Conservation (phyloP, 2,113 vertebrate species). For the Pelvicachromis taeniatus region DNA sequence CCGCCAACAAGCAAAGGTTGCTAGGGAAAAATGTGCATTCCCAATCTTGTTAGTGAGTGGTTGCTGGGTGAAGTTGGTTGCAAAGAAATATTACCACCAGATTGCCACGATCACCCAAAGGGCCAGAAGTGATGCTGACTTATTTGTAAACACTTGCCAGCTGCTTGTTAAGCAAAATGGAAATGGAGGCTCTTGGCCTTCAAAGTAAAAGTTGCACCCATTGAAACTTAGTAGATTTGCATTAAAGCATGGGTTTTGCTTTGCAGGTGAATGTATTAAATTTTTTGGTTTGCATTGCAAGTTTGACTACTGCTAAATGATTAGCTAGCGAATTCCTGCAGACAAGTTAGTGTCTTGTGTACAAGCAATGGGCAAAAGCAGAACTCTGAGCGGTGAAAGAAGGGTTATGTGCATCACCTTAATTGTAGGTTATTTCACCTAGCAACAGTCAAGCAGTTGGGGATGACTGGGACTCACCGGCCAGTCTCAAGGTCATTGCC, state of each 20-base stretch:
- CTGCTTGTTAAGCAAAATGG: background rate
- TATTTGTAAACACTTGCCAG: background rate
- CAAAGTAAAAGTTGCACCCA: background rate
- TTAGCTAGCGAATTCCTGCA: background rate
- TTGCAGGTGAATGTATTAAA: background rate
- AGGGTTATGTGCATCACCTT: background rate
- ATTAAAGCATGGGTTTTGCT: background rate
- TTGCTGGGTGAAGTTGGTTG: background rate
- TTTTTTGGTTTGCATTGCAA: background rate
- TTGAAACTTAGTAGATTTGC: background rate
- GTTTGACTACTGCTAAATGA: background rate
- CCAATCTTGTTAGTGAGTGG: background rate
- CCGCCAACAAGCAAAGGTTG: background rate
- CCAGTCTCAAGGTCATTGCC: background rate
- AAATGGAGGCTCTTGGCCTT: background rate
- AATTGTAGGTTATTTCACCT: background rate
- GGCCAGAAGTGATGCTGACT: background rate
- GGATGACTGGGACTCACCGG: background rate
- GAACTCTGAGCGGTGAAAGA: background rate
- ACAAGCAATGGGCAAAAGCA: background rate
- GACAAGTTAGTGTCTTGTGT: background rate
- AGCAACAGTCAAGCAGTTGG: background rate
- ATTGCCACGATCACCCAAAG: background rate
- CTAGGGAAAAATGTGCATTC: background rate
- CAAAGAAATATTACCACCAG: background rate